Evolutionary conservation across 2,797 vertebrate genomes (phyloP), one percentile per base, ranked within the genome.

Genomic region (Eutrigla gurnardus): DNA sequence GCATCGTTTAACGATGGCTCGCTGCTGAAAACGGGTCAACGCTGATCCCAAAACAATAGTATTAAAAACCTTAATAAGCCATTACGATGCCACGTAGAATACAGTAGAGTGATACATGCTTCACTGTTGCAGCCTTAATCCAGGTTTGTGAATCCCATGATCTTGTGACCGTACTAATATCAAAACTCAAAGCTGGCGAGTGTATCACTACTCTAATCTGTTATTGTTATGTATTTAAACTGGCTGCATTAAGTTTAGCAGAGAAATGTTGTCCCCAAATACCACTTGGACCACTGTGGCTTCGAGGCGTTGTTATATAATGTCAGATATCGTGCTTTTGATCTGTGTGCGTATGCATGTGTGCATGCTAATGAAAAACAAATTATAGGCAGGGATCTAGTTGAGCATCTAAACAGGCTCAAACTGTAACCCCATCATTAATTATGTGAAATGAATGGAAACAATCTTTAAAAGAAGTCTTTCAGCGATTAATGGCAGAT

Each of bases 251-350:
- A 73, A 82, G 77, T 85, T 86, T 65, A 80, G 72, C 47, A 79
- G 68, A 83, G 84, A 70, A 78, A 61, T 73, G 65, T 81, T 73
- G 69, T 67, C 53, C 75, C 61, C 61, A 73, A 87, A 77, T 78
- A 82, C 70, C 67, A 81, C 46, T 61, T 69, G 47, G 76, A 70
- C 63, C 55, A 65, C 43, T 71, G 71, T 69, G 75, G 54, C 67
- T 83, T 36, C 10, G 40, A 69, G 73, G 32, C 62, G 58, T 83
- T 76, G 60, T 82, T 82, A 77, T 60, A 71, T 74, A 75, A 80
- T 62, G 52, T 50, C 13, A 72, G 67, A 2, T 68, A 54, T 45
- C 55, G 39, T 57, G 42, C 39, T 37, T 69, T 73, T 58, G 50
- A 73, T 77, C 43, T 67, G 32, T 13, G n/a, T 72, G 50, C 5